Evolutionary conservation across 2,797 vertebrate species (phyloP).

Genomic region (Trichosurus vulpecula): DNA sequence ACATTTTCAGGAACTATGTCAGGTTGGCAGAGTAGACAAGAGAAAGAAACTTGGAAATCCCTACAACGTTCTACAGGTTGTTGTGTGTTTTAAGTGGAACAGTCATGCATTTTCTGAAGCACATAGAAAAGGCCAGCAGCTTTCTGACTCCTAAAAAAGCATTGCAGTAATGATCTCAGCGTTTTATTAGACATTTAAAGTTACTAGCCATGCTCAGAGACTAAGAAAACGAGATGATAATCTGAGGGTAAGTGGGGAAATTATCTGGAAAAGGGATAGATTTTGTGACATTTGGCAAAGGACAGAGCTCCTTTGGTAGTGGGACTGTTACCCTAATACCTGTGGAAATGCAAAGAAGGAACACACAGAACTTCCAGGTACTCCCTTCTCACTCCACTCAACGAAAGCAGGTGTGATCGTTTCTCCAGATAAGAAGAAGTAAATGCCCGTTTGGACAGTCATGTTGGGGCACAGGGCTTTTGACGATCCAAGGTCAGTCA

Average conservation of each 20-base stretch:
- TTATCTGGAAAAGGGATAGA: background rate
- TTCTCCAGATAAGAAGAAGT: background rate
- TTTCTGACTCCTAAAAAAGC: conserved; percentile 1
- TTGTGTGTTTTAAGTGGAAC: conserved; percentile 19
- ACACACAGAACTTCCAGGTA: background rate
- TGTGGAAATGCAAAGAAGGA: conserved; percentile 23
- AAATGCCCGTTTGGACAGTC: background rate
- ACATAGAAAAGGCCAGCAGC: background rate
- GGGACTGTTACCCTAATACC: background rate
- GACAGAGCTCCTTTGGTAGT: background rate
- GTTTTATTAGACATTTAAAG: background rate
- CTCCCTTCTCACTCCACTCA: background rate
- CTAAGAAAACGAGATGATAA: background rate
- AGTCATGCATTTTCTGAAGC: background rate
- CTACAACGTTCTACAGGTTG: background rate
- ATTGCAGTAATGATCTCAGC: background rate
- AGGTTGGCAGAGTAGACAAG: background rate
- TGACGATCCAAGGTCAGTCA: background rate
- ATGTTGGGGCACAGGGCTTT: background rate
- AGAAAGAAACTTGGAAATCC: background rate
- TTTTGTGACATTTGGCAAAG: background rate
- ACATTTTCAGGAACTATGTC: background rate
- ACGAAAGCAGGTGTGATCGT: background rate
- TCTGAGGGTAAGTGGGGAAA: background rate
- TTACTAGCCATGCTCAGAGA: background rate